A percentile compares a stretch with the other conserved stretches of the same genome.
phyloP scores from a whole-genome alignment of 2,797 vertebrate species.

The Gymnocypris eckloni region DNA sequence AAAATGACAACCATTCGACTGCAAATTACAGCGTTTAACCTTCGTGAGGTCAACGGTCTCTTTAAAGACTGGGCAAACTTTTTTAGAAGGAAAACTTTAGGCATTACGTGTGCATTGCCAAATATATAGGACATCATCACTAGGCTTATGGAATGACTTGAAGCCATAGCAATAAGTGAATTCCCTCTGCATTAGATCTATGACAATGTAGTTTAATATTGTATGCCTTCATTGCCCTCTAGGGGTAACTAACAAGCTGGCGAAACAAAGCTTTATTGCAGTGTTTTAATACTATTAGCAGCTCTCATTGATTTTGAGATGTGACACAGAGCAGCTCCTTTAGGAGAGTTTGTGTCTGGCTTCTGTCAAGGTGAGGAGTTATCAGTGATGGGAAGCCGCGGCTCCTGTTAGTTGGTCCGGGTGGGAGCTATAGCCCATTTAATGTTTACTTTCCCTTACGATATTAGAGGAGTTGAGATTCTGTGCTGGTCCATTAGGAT shows the following conservation, averaged over 20 bases:
- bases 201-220: slow-evolving; percentile 43
- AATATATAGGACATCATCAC: not conserved
- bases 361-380: slow-evolving; percentile 57
- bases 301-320: slow-evolving; percentile 36
- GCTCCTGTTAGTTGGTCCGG: slow-evolving; percentile 59
- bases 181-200: slow-evolving; percentile 11
- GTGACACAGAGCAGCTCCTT: slow-evolving; percentile 40
- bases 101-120: not conserved
- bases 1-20: slow-evolving; percentile 75
- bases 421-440: slow-evolving; percentile 58
- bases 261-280: slow-evolving; percentile 46
- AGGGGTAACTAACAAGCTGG: slow-evolving; percentile 35
- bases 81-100: slow-evolving; percentile 53
- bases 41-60: slow-evolving; percentile 72
- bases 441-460: slow-evolving; percentile 55
- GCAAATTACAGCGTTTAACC: slow-evolving; percentile 72
- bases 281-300: slow-evolving; percentile 42
- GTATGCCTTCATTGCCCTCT: slow-evolving; percentile 25
- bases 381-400: slow-evolving; percentile 61
- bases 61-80: slow-evolving; percentile 49
- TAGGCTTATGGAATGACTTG: slow-evolving; percentile 3
- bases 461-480: slow-evolving; percentile 61
- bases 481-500: slow-evolving; percentile 72
- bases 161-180: slow-evolving; percentile 57
- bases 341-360: slow-evolving; percentile 60